Conservation (phyloP, 2,888 invertebrate species). For the Leptopterna dolabrata region DNA sequence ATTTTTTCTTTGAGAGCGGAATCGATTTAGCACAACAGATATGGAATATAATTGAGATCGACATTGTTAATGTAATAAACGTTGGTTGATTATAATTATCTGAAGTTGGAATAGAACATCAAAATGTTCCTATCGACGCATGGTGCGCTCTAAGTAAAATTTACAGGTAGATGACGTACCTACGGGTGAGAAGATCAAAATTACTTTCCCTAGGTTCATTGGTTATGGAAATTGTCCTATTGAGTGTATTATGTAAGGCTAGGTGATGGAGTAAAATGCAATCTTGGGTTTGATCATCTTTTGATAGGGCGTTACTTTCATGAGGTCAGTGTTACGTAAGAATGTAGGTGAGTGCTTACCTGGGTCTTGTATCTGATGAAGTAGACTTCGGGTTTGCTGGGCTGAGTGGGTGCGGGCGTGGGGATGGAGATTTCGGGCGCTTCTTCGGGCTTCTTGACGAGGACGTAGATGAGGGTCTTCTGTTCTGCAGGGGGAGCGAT, state of each 20-base stretch:
- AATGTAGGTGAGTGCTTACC: conserved; percentile 68
- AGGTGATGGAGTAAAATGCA: neutral
- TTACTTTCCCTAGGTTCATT: neutral
- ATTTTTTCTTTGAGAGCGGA: too few relatives aligned
- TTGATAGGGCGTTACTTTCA: conserved; percentile 2
- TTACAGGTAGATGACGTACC: neutral
- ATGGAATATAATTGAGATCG: too few relatives aligned
- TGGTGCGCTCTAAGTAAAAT: too few relatives aligned
- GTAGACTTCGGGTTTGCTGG: conserved; percentile 90
- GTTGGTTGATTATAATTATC: too few relatives aligned
- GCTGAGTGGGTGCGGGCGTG: conserved; percentile 84
- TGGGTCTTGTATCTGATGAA: conserved; percentile 90
- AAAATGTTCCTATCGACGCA: too few relatives aligned
- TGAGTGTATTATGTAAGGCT: neutral
- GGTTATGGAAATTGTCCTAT: neutral
- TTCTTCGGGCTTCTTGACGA: conserved; percentile 90
- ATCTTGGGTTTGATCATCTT: neutral
- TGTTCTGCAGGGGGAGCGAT: conserved; percentile 86
- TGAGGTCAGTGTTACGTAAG: too few relatives aligned
- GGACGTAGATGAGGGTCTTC: conserved; percentile 88
- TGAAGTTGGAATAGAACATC: too few relatives aligned
- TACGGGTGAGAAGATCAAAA: neutral
- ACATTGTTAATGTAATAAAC: too few relatives aligned
- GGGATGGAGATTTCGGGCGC: conserved; percentile 83
- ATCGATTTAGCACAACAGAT: too few relatives aligned